phyloP scores from a whole-genome alignment of 1,140 invertebrate species.

The Brachionus rubens region DNA sequence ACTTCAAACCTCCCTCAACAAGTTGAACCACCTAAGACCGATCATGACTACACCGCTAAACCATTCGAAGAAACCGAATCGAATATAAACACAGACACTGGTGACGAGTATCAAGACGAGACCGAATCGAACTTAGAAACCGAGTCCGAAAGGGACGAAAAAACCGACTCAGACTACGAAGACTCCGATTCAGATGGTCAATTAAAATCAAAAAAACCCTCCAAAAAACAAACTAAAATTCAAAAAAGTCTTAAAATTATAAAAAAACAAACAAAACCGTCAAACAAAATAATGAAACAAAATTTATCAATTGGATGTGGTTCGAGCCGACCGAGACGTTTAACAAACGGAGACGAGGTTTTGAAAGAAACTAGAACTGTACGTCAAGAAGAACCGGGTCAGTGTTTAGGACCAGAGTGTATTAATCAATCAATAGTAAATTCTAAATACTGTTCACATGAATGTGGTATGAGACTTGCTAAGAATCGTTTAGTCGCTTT shows the following conservation, averaged over 20 bases:
- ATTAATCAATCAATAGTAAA: slow-evolving; percentile 68
- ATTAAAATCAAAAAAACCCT: slow-evolving; percentile 15
- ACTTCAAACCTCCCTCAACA: background rate
- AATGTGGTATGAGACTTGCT: slow-evolving; percentile 86
- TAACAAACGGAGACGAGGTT: slow-evolving; percentile 37
- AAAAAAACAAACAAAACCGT: slow-evolving; percentile 18
- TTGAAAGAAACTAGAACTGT: slow-evolving; percentile 5
- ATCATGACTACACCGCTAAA: slow-evolving; percentile 71
- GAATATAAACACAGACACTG: slow-evolving; percentile 63
- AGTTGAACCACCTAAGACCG: slow-evolving; percentile 51
- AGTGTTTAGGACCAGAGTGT: slow-evolving; percentile 89
- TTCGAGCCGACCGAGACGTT: background rate
- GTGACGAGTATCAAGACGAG: slow-evolving; percentile 5
- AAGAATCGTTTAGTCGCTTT: slow-evolving; percentile 68
- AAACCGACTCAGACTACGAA: background rate
- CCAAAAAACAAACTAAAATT: background rate
- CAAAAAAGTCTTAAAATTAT: slow-evolving; percentile 22
- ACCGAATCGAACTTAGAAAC: background rate
- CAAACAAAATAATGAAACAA: background rate
- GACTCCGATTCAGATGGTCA: background rate
- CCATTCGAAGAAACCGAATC: slow-evolving; percentile 72
- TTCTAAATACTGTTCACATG: slow-evolving; percentile 91
- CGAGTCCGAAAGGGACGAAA: background rate
- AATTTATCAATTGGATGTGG: background rate
- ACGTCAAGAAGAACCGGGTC: slow-evolving; percentile 56